Evolutionary conservation across 2,888 invertebrate genomes (phyloP).

Genomic region (Leucania comma): DNA sequence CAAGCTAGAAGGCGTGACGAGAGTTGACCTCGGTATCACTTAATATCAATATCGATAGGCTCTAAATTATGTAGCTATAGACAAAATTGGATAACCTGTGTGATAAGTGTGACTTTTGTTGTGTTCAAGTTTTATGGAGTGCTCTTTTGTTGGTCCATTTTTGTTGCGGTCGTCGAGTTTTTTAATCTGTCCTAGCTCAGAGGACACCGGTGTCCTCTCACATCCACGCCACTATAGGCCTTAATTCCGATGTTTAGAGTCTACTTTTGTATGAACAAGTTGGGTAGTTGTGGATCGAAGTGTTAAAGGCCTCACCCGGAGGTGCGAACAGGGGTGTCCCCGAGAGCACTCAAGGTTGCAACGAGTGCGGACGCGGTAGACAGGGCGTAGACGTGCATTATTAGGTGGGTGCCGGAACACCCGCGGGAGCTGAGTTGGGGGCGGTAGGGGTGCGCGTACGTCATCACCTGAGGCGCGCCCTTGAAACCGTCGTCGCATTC

Average conservation of each 20-base stretch:
- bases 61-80: constrained; percentile 35
- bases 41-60: constrained; percentile 42
- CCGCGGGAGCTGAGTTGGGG: constrained; percentile 82
- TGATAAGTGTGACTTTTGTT: constrained; percentile 22
- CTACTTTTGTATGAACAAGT: too few species aligned
- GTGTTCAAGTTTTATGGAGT: constrained; percentile 30
- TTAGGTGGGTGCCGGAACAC: constrained; percentile 90
- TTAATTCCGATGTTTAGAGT: too few species aligned
- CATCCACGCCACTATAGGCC: too few species aligned
- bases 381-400: constrained; percentile 91
- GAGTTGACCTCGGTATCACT: constrained; percentile 38
- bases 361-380: constrained; percentile 89
- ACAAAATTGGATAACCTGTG: constrained; percentile 17
- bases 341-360: constrained; percentile 88
- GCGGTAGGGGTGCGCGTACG: constrained; percentile 87
- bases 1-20: constrained; percentile 49
- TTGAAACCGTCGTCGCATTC: constrained; percentile 90
- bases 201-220: too few species aligned
- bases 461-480: constrained; percentile 91
- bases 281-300: too few species aligned
- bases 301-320: constrained; percentile 61
- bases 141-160: constrained; percentile 42
- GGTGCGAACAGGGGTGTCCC: constrained; percentile 77
- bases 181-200: too few species aligned
- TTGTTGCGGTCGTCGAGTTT: constrained; percentile 57